Evolutionary conservation across 2,797 vertebrate species (phyloP), one percentile per base, ranked within the genome.

Genomic region (Sebastes aleutianus): DNA sequence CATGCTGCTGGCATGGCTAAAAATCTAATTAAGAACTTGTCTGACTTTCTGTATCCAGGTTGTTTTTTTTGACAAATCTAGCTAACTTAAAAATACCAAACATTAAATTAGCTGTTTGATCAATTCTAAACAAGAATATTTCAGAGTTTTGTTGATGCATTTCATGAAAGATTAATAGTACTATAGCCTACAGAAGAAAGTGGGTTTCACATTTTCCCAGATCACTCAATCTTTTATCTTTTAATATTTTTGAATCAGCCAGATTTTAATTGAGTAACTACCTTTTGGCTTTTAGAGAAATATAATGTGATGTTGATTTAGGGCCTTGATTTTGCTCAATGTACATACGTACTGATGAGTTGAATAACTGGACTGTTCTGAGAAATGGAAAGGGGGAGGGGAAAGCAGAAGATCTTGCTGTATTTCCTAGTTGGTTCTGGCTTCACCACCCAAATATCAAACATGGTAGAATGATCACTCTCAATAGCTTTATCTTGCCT

Each of bases 401-500:
- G 34, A 12, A 39, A 39, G 43, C 78, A 26, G 59, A 43, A 11
- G 54, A 34, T 39, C 4, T 61, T n/a, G 8, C 0, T 29, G 53
- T 14, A 0, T 65, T 68, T 79, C 59, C 32, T 50, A 56, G 29
- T 29, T 57, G 27, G 76, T 24, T 83, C 39, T 79, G 79, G 82
- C 70, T 70, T 20, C 78, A 70, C 79, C 74, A 57, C 62, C 67
- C 82, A 89, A 61, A 89, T 78, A 59, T 78, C 75, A 50, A 70
- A 34, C 87, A 90, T 36, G 93, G 88, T 93, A 69, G 79, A 92
- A 56, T 84, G 88, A 79, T 69, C 86, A 78, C 36, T 36, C 85
- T 94, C 84, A 94, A 94, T 90, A 36, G 87, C 66, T 82, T 90
- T 73, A 74, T 88, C 88, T 64, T 36, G 88, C 74, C 85, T 91